Base-by-base conservation (phyloP, 1,140 invertebrate genomes). In the Lethrus apterus region DNA sequence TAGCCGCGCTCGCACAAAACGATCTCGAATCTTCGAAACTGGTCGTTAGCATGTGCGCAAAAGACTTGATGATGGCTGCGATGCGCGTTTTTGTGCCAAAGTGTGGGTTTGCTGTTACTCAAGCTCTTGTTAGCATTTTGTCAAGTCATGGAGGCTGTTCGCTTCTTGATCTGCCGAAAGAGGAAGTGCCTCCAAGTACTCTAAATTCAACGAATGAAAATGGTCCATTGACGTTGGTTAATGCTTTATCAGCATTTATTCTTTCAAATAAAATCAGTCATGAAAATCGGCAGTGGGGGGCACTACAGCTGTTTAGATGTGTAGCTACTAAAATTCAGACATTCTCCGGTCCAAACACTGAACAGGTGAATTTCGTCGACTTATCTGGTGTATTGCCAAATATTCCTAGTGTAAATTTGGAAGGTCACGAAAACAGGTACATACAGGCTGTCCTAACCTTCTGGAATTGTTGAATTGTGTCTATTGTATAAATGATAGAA, bases 161-260 rank as follows among this genome's bases (percentile, higher is more conserved):
- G 29, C 44, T 75, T 4, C 61, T 69, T 31, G 65, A 69, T 31
- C 44, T 59, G 14, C 55, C 59, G 1, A 70, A 67, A 51, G 59
- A 69, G 46, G 66, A 68, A 44, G 18, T 30, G 15, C 36, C 52
- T 2, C 17, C 51, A 7, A 51, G 41, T 32, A 42, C 53, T 7
- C 15, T 20, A 30, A 21, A 46, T 44, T 23, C 11, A 62, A 56
- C 21, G 49, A n/a, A 26, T 26, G 36, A 41, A 53, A 36, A 64
- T 10, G 63, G 63, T 38, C 69, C 73, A 3, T 57, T 79, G 18
- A 69, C 74, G 41, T 60, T 82, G 8, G 70, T 76, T n/a, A 77
- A 82, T 63, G 76, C 79, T n/a, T 61, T 82, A 7, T 70, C 78
- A 23, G 75, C 77, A 2, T 80, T 76, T 63, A 66, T 80, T 10